A percentile compares a stretch with the other conserved stretches of the same genome.
These are phyloP conservation scores for Galaxias olidus DNA, from an alignment of 2,797 vertebrate species.

Conservation along the genomic window DNA sequence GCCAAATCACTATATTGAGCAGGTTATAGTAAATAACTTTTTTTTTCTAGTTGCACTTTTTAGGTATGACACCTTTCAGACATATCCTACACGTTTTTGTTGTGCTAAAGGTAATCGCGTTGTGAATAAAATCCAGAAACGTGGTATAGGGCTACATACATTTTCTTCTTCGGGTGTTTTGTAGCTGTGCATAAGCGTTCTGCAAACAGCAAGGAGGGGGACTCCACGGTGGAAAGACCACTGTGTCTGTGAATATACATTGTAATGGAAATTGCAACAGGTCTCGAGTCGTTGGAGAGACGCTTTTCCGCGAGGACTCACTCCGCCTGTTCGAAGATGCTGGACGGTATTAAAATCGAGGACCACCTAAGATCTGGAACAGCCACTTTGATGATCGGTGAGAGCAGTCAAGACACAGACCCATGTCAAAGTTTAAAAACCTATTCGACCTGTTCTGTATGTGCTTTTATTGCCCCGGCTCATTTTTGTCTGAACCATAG, in stretches of 20 bases:
- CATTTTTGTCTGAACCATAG: too few relatives aligned
- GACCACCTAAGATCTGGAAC: conserved; percentile 78
- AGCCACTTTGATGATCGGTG: conserved; percentile 79
- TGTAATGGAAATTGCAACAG: conserved; percentile 78
- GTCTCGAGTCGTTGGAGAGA: conserved; percentile 75
- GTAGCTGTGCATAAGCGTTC: conserved; percentile 2
- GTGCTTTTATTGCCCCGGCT: too few relatives aligned
- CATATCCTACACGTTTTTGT: neutral
- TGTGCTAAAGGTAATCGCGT: neutral
- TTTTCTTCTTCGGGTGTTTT: conserved; percentile 5
- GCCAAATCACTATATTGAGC: conserved; percentile 12
- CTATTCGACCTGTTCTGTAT: too few relatives aligned
- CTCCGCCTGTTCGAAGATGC: conserved; percentile 76
- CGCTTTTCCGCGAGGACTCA: conserved; percentile 62
- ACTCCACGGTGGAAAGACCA: neutral
- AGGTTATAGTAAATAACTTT: conserved; percentile 18
- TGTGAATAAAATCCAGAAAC: neutral
- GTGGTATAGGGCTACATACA: neutral
- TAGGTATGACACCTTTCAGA: conserved; percentile 10
- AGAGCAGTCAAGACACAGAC: conserved; percentile 24
- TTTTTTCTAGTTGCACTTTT: conserved; percentile 1
- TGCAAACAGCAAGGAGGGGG: conserved; percentile 2
- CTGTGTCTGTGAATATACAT: conserved; percentile 19
- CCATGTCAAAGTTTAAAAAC: too few relatives aligned
- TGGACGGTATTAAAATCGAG: conserved; percentile 86